phyloP scores from a whole-genome alignment of 1,140 invertebrate genomes.

The Lamellibrachia luymesi region DNA sequence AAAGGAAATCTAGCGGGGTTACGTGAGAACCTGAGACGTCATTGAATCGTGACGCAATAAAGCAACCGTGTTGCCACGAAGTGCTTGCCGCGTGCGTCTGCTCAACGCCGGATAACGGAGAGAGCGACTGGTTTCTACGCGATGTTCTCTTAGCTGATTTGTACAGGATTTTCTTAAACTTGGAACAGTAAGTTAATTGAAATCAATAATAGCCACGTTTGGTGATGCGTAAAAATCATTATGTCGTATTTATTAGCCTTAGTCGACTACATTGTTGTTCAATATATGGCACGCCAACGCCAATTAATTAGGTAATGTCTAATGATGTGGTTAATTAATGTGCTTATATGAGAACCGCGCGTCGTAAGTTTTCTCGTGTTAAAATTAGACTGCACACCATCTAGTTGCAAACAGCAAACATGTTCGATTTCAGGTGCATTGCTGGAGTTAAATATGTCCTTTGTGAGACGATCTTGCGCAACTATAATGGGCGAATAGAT shows the following conservation, averaged over 20 bases:
- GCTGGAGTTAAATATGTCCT: no score
- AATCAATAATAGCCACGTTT: neutral
- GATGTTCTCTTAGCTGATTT: neutral
- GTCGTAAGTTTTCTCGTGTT: neutral
- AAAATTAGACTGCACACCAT: neutral
- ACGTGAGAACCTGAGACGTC: neutral
- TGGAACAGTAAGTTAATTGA: conserved; percentile 10
- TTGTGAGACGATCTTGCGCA: no score
- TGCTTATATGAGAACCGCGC: neutral
- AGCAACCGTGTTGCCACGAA: neutral
- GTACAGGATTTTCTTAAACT: neutral
- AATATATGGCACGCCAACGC: neutral
- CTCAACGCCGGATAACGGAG: neutral
- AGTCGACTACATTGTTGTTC: neutral
- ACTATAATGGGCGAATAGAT: no score
- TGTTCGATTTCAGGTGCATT: no score
- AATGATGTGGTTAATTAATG: no score
- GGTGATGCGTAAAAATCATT: neutral
- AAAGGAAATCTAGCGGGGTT: neutral
- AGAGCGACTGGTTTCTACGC: neutral
- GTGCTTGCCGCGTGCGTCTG: conserved; percentile 9
- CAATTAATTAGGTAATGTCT: neutral
- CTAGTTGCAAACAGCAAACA: neutral
- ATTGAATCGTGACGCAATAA: neutral
- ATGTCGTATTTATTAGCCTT: neutral